These are phyloP conservation scores for Dipodomys ordii DNA, from an alignment of 2,113 vertebrate genomes.

Conservation along the genomic window DNA sequence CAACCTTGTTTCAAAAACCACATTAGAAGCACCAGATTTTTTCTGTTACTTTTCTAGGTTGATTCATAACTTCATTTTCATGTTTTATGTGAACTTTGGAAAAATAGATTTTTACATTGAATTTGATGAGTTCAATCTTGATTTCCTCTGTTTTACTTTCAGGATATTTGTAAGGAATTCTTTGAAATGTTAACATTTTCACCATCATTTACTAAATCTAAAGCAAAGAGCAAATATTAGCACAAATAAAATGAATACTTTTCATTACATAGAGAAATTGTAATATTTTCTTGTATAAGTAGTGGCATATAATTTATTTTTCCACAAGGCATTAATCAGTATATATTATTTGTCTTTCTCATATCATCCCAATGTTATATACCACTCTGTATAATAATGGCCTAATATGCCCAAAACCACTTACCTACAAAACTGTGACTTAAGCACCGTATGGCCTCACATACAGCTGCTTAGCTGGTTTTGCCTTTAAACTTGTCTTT, in stretches of 20 bases:
- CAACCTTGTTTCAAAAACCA: not conserved
- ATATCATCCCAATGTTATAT: not conserved
- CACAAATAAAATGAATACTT: not conserved
- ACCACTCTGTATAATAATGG: not conserved
- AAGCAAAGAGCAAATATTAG: not conserved
- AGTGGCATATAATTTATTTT: not conserved
- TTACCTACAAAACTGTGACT: not conserved
- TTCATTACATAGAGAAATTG: not conserved
- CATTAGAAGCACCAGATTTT: not conserved
- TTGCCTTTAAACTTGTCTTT: not conserved
- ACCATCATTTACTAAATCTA: not conserved
- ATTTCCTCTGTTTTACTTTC: not conserved
- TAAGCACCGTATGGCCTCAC: not conserved
- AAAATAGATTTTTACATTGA: not conserved
- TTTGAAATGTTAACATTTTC: not conserved
- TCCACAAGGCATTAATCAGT: not conserved
- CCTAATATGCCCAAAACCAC: not conserved
- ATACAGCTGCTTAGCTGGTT: too few species aligned
- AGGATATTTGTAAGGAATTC: not conserved
- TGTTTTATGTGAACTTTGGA: not conserved
- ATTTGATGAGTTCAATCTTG: not conserved
- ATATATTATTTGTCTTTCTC: not conserved
- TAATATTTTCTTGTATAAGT: too few species aligned
- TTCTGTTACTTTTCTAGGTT: not conserved
- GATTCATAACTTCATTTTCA: not conserved